A percentile compares a stretch with the other conserved stretches of the same genome.
phyloP scores from a whole-genome alignment of 2,888 invertebrate species.

The Trachelus iudaicus region DNA sequence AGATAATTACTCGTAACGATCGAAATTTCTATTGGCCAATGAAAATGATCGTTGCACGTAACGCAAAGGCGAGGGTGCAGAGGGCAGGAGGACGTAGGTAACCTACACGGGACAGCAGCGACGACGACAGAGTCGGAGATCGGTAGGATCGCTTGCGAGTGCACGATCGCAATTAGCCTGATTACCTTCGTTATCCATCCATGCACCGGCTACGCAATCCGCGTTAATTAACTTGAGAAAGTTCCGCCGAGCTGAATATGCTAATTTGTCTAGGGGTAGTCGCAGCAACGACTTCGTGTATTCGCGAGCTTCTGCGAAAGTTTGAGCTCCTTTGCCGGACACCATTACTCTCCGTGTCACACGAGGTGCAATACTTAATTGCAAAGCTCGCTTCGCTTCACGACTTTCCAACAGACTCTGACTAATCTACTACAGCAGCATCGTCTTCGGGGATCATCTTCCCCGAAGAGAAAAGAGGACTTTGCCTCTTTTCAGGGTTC shows the following conservation, averaged over 20 bases:
- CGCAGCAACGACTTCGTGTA: neutral
- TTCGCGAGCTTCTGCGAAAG: neutral
- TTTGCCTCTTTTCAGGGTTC: neutral
- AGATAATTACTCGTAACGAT: neutral
- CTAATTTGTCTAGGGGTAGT: neutral
- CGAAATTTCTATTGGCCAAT: neutral
- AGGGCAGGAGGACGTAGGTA: neutral
- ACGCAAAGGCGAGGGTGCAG: neutral
- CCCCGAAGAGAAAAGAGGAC: too few species aligned
- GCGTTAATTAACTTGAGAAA: conserved; percentile 36
- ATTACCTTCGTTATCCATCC: conserved; percentile 15
- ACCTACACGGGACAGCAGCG: too few species aligned
- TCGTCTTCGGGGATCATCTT: neutral
- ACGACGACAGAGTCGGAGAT: neutral
- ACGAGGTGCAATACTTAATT: conserved; percentile 1
- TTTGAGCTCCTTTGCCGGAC: neutral
- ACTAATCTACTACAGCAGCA: neutral
- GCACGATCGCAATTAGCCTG: conserved; percentile 21
- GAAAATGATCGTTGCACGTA: neutral
- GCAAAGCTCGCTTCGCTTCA: neutral
- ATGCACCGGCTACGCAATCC: conserved; percentile 1
- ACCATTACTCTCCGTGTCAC: neutral
- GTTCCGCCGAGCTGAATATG: conserved; percentile 20
- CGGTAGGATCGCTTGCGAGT: conserved; percentile 2
- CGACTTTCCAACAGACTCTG: neutral